Conservation (phyloP, 2,113 vertebrate species). For the Ageneiosus marmoratus region DNA sequence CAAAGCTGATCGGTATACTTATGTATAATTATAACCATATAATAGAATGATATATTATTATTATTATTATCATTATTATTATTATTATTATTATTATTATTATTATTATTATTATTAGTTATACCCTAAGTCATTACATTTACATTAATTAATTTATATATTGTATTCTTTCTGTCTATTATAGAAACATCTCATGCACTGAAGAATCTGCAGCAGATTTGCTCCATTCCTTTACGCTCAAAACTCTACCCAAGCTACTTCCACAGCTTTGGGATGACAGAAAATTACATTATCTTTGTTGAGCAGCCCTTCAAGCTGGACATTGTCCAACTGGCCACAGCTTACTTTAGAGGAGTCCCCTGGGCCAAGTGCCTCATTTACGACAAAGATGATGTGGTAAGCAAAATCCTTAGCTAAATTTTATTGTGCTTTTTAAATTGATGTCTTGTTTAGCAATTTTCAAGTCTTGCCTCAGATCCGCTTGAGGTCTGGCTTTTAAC, state of each 20-base stretch:
- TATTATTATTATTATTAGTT: neutral
- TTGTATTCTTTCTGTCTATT: neutral
- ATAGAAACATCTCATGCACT: slow-evolving; percentile 61
- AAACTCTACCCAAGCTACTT: slow-evolving; percentile 86
- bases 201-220: slow-evolving; percentile 76
- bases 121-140: neutral
- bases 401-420: slow-evolving; percentile 1
- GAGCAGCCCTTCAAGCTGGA: slow-evolving; percentile 90
- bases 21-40: neutral
- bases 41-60: no score
- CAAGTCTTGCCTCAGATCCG: neutral
- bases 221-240: slow-evolving; percentile 81
- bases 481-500: neutral
- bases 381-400: slow-evolving; percentile 79
- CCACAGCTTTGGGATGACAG: slow-evolving; percentile 91
- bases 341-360: slow-evolving; percentile 81
- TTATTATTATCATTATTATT: neutral
- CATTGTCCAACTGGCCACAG: slow-evolving; percentile 84
- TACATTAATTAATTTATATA: neutral
- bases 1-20: no score
- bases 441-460: no score
- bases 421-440: neutral
- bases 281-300: slow-evolving; percentile 87
- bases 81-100: neutral
- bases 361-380: slow-evolving; percentile 88